A percentile compares a stretch with the other conserved stretches of the same genome.
Conservation (phyloP, 2,888 invertebrate species). For the Apodemia mormo region DNA sequence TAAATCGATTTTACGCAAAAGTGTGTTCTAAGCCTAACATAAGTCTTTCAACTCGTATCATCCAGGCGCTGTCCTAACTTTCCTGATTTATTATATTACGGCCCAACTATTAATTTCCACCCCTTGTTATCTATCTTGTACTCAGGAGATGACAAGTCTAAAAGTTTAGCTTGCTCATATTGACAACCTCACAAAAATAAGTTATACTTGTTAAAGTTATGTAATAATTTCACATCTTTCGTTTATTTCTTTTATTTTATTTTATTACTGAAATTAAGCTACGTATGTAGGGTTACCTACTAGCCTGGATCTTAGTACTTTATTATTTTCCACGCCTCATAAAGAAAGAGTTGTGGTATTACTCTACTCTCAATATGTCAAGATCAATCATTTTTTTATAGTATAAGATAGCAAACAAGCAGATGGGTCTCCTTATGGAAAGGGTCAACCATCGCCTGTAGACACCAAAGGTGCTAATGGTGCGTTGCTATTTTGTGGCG, state of each 20-base stretch:
- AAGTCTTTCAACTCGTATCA: slow-evolving; percentile 39
- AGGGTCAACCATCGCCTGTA: too few species aligned
- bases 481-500: too few species aligned
- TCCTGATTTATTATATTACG: slow-evolving; percentile 40
- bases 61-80: slow-evolving; percentile 36
- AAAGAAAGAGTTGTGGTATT: too few species aligned
- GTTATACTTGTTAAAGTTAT: slow-evolving; percentile 4
- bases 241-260: background rate
- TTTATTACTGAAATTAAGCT: background rate
- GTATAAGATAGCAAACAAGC: too few species aligned
- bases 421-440: too few species aligned
- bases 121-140: slow-evolving; percentile 30
- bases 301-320: background rate
- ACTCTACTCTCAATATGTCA: too few species aligned
- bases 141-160: slow-evolving; percentile 22
- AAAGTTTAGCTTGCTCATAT: slow-evolving; percentile 21
- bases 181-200: slow-evolving; percentile 17
- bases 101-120: slow-evolving; percentile 37
- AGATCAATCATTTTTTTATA: too few species aligned
- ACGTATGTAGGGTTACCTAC: background rate
- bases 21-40: background rate
- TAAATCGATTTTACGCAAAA: background rate
- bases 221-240: background rate
- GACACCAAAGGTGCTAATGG: too few species aligned
- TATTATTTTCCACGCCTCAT: background rate